Evolutionary conservation across 2,113 vertebrate genomes (phyloP).

Genomic region (Gavialis gangeticus): DNA sequence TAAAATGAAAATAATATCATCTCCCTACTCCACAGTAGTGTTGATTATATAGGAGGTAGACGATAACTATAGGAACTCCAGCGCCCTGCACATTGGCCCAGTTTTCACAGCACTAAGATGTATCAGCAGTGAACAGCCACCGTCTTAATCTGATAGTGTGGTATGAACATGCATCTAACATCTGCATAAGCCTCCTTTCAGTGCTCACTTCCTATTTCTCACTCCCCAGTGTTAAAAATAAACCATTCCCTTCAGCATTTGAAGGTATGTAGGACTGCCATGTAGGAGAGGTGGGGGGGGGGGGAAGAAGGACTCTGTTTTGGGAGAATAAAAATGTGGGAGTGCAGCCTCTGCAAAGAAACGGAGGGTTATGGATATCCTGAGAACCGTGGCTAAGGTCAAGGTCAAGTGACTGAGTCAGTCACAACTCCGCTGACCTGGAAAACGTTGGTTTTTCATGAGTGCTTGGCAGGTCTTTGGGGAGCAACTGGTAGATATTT

Average conservation of each 20-base stretch:
- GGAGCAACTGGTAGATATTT: neutral
- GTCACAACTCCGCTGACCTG: neutral
- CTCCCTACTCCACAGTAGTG: neutral
- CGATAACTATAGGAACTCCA: neutral
- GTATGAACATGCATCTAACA: neutral
- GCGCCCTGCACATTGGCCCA: neutral
- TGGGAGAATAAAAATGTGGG: accelerated
- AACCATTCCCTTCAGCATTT: neutral
- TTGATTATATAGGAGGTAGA: neutral
- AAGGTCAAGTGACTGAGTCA: neutral
- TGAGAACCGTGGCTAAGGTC: neutral
- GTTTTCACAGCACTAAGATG: neutral
- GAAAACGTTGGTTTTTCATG: neutral
- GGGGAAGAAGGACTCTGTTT: neutral
- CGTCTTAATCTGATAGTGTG: neutral
- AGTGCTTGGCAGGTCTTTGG: neutral
- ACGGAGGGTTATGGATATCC: accelerated
- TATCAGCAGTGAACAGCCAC: neutral
- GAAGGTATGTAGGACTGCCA: neutral
- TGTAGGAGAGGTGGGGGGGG: neutral
- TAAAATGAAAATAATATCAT: neutral
- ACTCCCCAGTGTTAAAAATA: neutral
- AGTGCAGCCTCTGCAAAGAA: accelerated
- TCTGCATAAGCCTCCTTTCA: neutral
- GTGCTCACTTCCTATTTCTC: neutral